Evolutionary conservation across 2,113 vertebrate genomes (phyloP).

Genomic region (Oxygymnocypris stewartii): DNA sequence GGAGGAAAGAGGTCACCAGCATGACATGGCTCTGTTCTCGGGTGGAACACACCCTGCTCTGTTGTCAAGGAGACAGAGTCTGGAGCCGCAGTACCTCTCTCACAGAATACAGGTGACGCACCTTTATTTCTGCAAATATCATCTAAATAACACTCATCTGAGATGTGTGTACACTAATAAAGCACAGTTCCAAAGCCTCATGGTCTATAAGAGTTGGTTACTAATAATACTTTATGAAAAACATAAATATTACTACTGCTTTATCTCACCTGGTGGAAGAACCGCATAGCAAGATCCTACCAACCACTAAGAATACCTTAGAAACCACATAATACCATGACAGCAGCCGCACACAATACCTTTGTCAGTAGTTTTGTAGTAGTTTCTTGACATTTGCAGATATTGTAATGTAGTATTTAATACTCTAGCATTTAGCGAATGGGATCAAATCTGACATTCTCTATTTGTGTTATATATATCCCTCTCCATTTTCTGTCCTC

Average conservation of each 20-base stretch:
- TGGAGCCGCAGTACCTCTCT: conserved; percentile 89
- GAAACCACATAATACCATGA: not conserved
- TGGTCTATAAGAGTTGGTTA: not conserved
- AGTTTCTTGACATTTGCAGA: not conserved
- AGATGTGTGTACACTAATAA: not conserved
- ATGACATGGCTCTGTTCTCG: conserved; percentile 80
- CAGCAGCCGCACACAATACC: not conserved
- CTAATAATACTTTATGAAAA: not conserved
- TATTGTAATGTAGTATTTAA: not conserved
- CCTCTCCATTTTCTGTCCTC: not conserved
- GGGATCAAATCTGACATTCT: not conserved
- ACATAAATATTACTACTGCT: not conserved
- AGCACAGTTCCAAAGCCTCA: not conserved
- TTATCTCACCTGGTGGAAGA: not conserved
- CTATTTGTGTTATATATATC: not conserved
- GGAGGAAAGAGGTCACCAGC: conserved; percentile 84
- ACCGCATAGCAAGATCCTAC: not conserved
- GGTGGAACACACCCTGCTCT: conserved; percentile 73
- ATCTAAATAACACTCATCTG: not conserved
- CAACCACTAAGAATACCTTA: not conserved
- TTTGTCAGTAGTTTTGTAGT: not conserved
- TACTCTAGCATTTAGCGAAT: not conserved
- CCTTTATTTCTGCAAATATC: not conserved
- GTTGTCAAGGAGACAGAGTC: conserved; percentile 84
- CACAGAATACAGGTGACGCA: conserved; percentile 69